phyloP scores from a whole-genome alignment of 2,113 vertebrate genomes.

The Eudyptes chrysolophus region DNA sequence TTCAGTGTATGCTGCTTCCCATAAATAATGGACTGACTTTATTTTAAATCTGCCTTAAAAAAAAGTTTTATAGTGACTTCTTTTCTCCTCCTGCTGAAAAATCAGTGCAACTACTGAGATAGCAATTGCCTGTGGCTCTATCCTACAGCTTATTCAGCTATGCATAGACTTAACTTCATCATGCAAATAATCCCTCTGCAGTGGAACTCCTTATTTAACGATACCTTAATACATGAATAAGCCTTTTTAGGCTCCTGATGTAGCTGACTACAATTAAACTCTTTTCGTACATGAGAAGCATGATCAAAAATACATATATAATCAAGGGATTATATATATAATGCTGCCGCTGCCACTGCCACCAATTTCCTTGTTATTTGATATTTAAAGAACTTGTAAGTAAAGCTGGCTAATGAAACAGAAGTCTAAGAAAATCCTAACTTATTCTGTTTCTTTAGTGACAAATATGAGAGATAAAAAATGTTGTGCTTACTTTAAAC shows the following conservation, averaged over 20 bases:
- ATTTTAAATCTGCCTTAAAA: not conserved
- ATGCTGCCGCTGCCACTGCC: not conserved
- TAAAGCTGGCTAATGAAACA: not conserved
- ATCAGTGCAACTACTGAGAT: not conserved
- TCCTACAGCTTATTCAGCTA: not conserved
- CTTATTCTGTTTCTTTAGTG: not conserved
- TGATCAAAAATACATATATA: not conserved
- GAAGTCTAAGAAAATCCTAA: not conserved
- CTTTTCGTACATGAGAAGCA: not conserved
- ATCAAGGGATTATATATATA: not conserved
- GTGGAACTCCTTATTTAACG: not conserved
- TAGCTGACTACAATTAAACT: not conserved
- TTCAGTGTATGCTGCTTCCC: not conserved
- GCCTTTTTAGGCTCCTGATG: not conserved
- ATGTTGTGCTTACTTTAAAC: not conserved
- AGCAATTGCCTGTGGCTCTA: not conserved
- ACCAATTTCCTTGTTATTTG: not conserved
- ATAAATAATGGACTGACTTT: not conserved
- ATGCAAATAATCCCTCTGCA: not conserved
- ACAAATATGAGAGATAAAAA: not conserved
- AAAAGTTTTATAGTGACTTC: not conserved
- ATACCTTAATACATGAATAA: not conserved
- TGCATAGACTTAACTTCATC: not conserved
- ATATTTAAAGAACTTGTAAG: not conserved
- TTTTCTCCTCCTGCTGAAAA: not conserved